Evolutionary conservation across 2,888 invertebrate species (phyloP).

Genomic region (Nomada fabriciana): DNA sequence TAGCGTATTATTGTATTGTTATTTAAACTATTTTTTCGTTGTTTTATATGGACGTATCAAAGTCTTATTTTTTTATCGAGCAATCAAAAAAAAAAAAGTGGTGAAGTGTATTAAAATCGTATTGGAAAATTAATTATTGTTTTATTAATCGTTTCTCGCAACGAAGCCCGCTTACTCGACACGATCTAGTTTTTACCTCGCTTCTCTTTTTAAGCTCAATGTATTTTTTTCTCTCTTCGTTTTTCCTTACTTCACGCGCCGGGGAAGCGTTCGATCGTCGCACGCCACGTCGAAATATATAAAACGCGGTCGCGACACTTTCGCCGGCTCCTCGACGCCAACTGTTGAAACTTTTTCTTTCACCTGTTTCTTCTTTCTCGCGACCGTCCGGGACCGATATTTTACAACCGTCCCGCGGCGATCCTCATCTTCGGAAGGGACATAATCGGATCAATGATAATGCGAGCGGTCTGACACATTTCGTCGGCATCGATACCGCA

Average conservation of each 20-base stretch:
- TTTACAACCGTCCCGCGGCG: constrained; percentile 8
- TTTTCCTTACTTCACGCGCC: neutral
- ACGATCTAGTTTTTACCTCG: constrained; percentile 12
- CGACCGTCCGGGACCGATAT: constrained; percentile 7
- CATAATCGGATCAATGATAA: constrained; percentile 9
- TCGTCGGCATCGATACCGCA: neutral
- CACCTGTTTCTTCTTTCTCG: constrained; percentile 7
- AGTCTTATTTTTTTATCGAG: constrained; percentile 51
- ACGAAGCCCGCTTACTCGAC: constrained; percentile 21
- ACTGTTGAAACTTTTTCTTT: too few species aligned
- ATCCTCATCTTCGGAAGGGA: neutral
- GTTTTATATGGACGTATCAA: constrained; percentile 39
- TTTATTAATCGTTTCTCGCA: constrained; percentile 45
- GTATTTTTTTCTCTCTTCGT: neutral
- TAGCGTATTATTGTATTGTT: constrained; percentile 53
- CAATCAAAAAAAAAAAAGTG: neutral
- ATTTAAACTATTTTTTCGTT: constrained; percentile 52
- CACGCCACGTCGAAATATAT: neutral
- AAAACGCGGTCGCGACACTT: too few species aligned
- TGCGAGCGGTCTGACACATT: constrained; percentile 35
- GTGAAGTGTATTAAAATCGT: constrained; percentile 28
- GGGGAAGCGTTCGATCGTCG: neutral
- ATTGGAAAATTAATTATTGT: constrained; percentile 39
- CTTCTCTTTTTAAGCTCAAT: constrained; percentile 7
- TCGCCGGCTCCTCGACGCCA: too few species aligned